Evolutionary conservation across 2,888 invertebrate genomes (phyloP), one percentile per base, ranked within the genome.

Genomic region (Drosophila koepferae): DNA sequence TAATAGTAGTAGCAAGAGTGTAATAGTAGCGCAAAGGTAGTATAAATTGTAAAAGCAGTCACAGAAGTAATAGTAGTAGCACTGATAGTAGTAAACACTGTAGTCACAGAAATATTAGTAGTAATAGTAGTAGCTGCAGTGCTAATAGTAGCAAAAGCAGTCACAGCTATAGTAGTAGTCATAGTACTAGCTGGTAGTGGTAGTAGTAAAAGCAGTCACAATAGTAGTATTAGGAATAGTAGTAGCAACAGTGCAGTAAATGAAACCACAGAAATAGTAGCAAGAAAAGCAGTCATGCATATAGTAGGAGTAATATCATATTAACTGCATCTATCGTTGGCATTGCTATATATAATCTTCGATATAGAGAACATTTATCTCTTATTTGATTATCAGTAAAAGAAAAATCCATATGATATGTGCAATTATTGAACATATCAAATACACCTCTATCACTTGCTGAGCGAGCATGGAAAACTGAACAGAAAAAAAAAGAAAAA

Each of bases 381-480:
- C n/a, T 49, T 0, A 5, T 14, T 28, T 4, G 1, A 28, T 16
- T 23, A 16, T 0, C 46, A 6, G 1, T 12, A 38, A 38, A 38
- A 38, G 1, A 2, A n/a, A 2, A 7, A 6, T 1, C 14, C 14
- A 38, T 5, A 14, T 38, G 38, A 7, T 16, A 9, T 16, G 10
- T 5, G 4, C 54, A 20, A 8, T 12, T 36, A 14, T 36, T 14
- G 8, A 9, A 1, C 28, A 18, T 1, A 41, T 1, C 28, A 9
- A 55, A 55, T 55, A 55, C 14, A 14, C 55, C 18, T 40, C 7
- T 2, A 3, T 41, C 28, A 8, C 23, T 16, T 16, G 4, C 10
- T n/a, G 55, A 41, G 55, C 55, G 55, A 16, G 55, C n/a, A 55
- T 40, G 34, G 8, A 58, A 61, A 63, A 48, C 48, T 68, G 70